Percentiles rank a stretch among this genome's conserved stretches.
Conservation (phyloP, 2,888 invertebrate species). For the Gymnosoma rotundatum region DNA sequence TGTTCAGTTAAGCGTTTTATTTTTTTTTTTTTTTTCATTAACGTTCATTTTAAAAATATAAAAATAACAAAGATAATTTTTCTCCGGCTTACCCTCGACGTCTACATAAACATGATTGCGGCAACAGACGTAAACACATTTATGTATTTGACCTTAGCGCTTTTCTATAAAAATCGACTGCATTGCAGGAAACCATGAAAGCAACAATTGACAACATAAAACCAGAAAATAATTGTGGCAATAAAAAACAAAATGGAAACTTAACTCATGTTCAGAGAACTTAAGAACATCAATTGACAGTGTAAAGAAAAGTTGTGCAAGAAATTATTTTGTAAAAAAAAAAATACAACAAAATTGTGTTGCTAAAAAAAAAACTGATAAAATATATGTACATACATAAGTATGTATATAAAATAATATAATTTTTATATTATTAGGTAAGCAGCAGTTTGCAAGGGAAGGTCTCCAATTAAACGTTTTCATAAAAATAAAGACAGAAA, state of each 20-base stretch:
- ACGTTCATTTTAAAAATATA: slow-evolving; percentile 18
- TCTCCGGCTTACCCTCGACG: neutral
- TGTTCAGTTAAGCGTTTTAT: neutral
- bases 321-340: neutral
- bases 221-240: slow-evolving; percentile 39
- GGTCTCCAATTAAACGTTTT: too few relatives aligned
- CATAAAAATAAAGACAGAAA: too few relatives aligned
- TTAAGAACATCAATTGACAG: slow-evolving; percentile 44
- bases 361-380: too few relatives aligned
- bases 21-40: neutral
- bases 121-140: slow-evolving; percentile 27
- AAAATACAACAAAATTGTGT: neutral
- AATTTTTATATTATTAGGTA: too few relatives aligned
- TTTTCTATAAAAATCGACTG: slow-evolving; percentile 58
- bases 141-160: slow-evolving; percentile 62
- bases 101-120: slow-evolving; percentile 1
- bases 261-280: slow-evolving; percentile 35
- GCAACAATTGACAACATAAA: slow-evolving; percentile 66
- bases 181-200: slow-evolving; percentile 65
- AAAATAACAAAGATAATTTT: slow-evolving; percentile 38
- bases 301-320: slow-evolving; percentile 26
- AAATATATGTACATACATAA: too few relatives aligned
- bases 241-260: slow-evolving; percentile 7
- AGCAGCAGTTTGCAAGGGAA: too few relatives aligned
- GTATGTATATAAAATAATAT: neutral